Conservation (phyloP, 2,113 vertebrate genomes). For the Campylorhamphus procurvoides region DNA sequence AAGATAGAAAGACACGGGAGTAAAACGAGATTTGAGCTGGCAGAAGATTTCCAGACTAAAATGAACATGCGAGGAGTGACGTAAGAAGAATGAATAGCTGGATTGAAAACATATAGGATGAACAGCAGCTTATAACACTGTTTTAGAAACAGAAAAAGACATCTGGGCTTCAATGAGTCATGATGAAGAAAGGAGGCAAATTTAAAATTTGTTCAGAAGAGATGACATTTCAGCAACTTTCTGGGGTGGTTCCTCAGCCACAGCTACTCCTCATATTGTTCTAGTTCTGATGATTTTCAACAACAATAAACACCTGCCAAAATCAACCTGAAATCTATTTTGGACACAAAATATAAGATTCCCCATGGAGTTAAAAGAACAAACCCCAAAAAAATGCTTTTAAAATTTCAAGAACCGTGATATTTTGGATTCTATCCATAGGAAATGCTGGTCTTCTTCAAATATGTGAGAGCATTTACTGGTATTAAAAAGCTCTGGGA, state of each 20-base stretch:
- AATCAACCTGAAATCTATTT: constrained; percentile 27
- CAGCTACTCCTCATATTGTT: not conserved
- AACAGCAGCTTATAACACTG: not conserved
- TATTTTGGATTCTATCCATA: constrained; percentile 42
- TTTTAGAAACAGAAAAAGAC: not conserved
- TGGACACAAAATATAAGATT: not conserved
- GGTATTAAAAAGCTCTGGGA: constrained; percentile 48
- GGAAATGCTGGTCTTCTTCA: constrained; percentile 41
- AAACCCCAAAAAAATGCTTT: not conserved
- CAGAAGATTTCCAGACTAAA: not conserved
- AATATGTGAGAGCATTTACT: constrained; percentile 21
- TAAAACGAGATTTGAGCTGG: not conserved
- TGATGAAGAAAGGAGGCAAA: not conserved
- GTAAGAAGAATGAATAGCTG: not conserved
- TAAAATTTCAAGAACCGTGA: constrained; percentile 6
- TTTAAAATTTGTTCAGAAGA: not conserved
- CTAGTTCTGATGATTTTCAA: not conserved
- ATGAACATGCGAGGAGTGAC: not conserved
- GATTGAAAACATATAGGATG: not conserved
- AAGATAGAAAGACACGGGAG: not conserved
- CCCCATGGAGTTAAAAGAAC: not conserved
- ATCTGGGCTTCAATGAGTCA: not conserved
- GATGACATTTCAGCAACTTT: not conserved
- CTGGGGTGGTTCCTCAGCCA: not conserved
- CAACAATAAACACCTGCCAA: not conserved